Evolutionary conservation across 2,113 vertebrate species (phyloP), one percentile per base, ranked within the genome.

Genomic region (Stictonetta naevosa): DNA sequence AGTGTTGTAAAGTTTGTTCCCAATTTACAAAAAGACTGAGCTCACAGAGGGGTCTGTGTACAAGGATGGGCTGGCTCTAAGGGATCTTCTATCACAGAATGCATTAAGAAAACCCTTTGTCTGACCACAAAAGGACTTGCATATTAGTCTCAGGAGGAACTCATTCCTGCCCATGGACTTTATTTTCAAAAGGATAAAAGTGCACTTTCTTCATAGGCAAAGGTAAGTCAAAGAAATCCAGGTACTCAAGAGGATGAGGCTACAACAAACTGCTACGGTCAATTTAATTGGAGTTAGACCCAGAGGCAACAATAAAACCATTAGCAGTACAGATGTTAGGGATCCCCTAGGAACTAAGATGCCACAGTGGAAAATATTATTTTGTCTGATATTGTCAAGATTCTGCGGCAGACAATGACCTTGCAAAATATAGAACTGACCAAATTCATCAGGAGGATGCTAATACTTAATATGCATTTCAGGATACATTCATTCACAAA

Each of bases 21-120:
- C 73, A 93, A 91, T 87, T 95, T 93, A 93, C 63, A 92, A 83
- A 88, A 95, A 92, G 94, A 84, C 79, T 81, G 81, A 91, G 60
- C 66, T 79, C 92, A 95, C 80, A 85, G 80, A 94, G 50, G 48
- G 58, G 44, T 68, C 78, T 90, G 84, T 58, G 64, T 85, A 86
- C 66, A 77, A 91, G 85, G 93, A 92, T 67, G 44, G 91, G 52
- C 93, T 89, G 86, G 92, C 92, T 97, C 88, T 96, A 95, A 97
- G 96, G 95, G 92, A 92, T 92, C 95, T 96, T 97, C 96, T 96
- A 97, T 95, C 94, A 95, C 74, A 93, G 96, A 97, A 97, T 96
- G 71, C 95, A 95, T 97, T 96, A 97, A 96, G 88, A 95, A 96
- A 96, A 76, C 78, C 78, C 92, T 98, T 95, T 88, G 82, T 96